Evolutionary conservation across 2,888 invertebrate genomes (phyloP).

Genomic region (Seira ritae): DNA sequence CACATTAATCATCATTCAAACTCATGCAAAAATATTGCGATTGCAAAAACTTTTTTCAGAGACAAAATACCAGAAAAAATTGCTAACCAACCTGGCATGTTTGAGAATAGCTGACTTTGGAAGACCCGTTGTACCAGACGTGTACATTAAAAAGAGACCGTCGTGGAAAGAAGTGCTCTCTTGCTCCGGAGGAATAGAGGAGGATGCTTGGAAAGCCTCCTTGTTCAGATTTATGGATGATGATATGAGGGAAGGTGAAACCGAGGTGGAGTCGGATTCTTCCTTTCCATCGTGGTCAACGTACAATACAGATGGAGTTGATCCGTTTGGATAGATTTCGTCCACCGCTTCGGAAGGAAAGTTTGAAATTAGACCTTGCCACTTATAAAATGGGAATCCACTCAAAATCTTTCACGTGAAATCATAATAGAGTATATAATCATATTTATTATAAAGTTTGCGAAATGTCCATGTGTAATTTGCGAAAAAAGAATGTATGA

Average conservation of each 20-base stretch:
- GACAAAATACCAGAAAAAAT: not conserved
- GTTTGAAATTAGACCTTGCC: not conserved
- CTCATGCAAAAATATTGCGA: too few species aligned
- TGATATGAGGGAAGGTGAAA: too few species aligned
- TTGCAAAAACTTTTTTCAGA: slow-evolving; percentile 12
- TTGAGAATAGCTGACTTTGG: slow-evolving; percentile 34
- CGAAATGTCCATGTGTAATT: too few species aligned
- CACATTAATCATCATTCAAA: too few species aligned
- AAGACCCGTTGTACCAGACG: slow-evolving; percentile 32
- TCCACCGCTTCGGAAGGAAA: not conserved
- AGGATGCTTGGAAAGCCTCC: not conserved
- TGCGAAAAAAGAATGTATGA: too few species aligned
- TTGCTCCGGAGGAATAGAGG: not conserved
- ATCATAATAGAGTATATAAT: too few species aligned
- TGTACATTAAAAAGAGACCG: slow-evolving; percentile 36
- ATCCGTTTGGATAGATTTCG: not conserved
- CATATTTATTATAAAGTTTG: too few species aligned
- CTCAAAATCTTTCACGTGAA: too few species aligned
- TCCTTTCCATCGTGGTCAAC: too few species aligned
- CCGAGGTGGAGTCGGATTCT: too few species aligned
- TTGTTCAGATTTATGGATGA: slow-evolving; percentile 16
- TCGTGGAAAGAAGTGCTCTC: slow-evolving; percentile 26
- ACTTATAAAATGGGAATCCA: too few species aligned
- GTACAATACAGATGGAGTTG: not conserved
- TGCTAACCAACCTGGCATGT: slow-evolving; percentile 11